Conservation (phyloP, 1,140 invertebrate genomes). For the Bombus sibiricus region DNA sequence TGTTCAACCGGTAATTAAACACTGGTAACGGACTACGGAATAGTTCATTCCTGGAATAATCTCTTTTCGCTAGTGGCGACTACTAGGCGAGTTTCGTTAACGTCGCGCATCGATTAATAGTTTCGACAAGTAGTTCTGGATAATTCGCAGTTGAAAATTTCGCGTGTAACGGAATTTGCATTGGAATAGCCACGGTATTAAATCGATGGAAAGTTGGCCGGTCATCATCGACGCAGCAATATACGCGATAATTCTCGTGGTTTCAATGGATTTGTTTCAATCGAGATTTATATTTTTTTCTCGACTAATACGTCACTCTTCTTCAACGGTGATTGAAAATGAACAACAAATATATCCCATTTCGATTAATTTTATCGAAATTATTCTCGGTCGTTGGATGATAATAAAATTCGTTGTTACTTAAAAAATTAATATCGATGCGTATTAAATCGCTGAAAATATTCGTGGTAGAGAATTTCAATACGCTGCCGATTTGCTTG, state of each 20-base stretch:
- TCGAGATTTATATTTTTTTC: background rate
- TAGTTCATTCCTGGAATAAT: background rate
- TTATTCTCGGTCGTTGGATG: background rate
- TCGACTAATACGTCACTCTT: background rate
- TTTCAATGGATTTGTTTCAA: background rate
- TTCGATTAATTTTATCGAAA: background rate
- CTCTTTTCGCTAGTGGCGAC: too few species aligned
- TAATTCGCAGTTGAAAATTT: background rate
- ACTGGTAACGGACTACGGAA: too few species aligned
- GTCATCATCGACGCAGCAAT: background rate
- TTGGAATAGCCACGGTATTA: background rate
- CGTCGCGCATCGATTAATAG: background rate
- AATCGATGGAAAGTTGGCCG: background rate
- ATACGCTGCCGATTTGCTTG: background rate
- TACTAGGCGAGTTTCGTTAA: background rate
- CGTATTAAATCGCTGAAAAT: background rate
- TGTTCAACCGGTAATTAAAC: background rate
- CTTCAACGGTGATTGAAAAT: background rate
- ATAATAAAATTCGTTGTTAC: background rate
- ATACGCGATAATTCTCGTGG: background rate
- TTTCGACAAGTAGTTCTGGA: background rate
- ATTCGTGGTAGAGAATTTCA: background rate
- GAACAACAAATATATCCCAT: too few species aligned
- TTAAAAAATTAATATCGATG: background rate
- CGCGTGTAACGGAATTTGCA: background rate